Percentiles rank a stretch among this genome's conserved stretches.
Evolutionary conservation across 2,113 vertebrate genomes (phyloP).

Genomic region (Syngnathus floridae): DNA sequence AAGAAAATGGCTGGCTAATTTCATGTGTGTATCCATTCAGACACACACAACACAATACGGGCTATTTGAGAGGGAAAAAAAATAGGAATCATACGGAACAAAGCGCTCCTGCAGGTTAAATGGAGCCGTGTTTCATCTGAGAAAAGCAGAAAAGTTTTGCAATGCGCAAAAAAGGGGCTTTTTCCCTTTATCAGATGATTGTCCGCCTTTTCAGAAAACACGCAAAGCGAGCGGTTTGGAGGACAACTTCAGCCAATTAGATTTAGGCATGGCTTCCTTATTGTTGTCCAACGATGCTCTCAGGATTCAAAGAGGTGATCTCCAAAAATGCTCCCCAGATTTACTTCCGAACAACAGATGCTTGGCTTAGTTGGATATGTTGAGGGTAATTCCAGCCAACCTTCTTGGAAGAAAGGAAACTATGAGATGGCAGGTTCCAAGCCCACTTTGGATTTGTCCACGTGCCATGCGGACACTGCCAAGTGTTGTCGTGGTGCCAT

Average conservation of each 20-base stretch:
- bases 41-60: conserved; percentile 12
- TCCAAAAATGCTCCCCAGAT: conserved; percentile 20
- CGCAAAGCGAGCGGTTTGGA: conserved; percentile 16
- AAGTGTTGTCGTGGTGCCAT: conserved; percentile 4
- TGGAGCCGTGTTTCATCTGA: conserved; percentile 34
- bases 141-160: neutral
- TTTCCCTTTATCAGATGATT: conserved; percentile 37
- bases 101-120: conserved; percentile 30
- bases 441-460: conserved; percentile 18
- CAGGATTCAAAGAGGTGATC: conserved; percentile 9
- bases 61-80: conserved; percentile 1
- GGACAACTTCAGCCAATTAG: conserved; percentile 8
- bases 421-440: conserved; percentile 14
- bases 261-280: conserved; percentile 23
- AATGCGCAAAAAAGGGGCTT: conserved; percentile 6
- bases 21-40: neutral
- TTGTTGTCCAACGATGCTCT: conserved; percentile 12
- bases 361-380: conserved; percentile 13
- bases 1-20: conserved; percentile 6
- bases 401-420: conserved; percentile 26
- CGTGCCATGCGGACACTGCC: conserved; percentile 5
- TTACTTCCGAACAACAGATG: conserved; percentile 16
- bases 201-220: conserved; percentile 22
- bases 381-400: conserved; percentile 15
- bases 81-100: conserved; percentile 4